Percentiles rank a stretch among this genome's conserved stretches.
Evolutionary conservation across 2,888 invertebrate species (phyloP).

Genomic region (Andricus quercusramuli): DNA sequence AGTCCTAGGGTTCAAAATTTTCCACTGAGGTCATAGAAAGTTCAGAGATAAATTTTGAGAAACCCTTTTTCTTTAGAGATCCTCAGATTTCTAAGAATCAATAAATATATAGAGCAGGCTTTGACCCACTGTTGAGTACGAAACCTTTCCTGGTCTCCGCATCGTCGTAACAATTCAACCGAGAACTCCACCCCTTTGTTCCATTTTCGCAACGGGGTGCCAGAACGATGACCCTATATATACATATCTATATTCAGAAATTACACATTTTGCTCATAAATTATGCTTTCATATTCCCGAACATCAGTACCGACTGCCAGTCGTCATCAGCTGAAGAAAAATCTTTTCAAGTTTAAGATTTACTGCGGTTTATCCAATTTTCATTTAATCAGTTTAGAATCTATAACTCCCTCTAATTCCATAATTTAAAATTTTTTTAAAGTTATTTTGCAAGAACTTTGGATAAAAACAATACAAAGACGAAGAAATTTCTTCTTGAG

Average conservation of each 20-base stretch:
- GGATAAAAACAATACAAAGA: no score
- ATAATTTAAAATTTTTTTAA: no score
- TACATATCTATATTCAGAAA: slow-evolving; percentile 15
- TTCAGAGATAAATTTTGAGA: no score
- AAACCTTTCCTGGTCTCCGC: not conserved
- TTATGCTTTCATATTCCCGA: not conserved
- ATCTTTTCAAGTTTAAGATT: not conserved
- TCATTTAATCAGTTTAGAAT: no score
- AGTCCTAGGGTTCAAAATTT: no score
- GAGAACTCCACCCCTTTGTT: slow-evolving; percentile 14
- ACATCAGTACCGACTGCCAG: no score
- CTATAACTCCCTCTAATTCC: no score
- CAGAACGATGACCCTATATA: slow-evolving; percentile 1
- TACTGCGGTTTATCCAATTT: no score
- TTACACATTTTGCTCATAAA: not conserved
- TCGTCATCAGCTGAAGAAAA: not conserved
- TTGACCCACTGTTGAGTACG: not conserved
- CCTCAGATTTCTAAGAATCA: not conserved
- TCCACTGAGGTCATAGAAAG: no score
- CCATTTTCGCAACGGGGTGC: slow-evolving; percentile 13
- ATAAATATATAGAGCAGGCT: not conserved
- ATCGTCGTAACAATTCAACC: not conserved
- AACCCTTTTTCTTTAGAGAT: no score
- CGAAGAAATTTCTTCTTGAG: no score
- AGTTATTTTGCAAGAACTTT: rapidly evolving